Base-by-base conservation (phyloP, 2,797 vertebrate species). In the Synanceia verrucosa region DNA sequence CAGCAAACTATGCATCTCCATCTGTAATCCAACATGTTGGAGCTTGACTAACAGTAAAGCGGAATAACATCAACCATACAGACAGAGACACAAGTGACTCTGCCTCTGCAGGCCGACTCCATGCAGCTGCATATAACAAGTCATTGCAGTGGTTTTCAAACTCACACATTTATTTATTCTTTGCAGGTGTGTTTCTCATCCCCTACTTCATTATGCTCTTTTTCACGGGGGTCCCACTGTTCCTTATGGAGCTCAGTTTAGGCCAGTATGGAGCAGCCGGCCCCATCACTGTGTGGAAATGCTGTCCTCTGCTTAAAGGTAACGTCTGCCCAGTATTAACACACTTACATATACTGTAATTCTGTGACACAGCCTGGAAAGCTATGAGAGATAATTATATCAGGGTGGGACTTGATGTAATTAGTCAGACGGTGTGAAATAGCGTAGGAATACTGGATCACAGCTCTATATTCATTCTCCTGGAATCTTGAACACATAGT, bases 231-330 rank as follows among this genome's bases (percentile, higher is more conserved):
- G 92, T 96, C 24, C 95, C 96, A 0, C 94, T 96, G 51, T 96
- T 96, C 86, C 94, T 97, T 59, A 95, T 96, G 96, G 96, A 96
- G 93, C 92, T 96, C 65, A 96, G 95, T 73, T 86, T 96, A 34
- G 96, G 96, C 23, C 96, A 96, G 83, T 96, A 95, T 0, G 94
- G 95, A 33, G 94, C 94, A 0, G 89, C 94, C 0, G 96, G 95
- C 1, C 94, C 95, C 33, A 92, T 96, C 88, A 91, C 92, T 0
- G 94, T 96, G 77, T 96, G 95, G 96, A 96, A 96, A 74, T 96
- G 95, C 84, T 96, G 95, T 79, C 95, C 95, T 1, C 89, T 97
- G 18, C 93, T 96, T 47, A 96, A 94, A 96, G 95, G 95, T 96
- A 87, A 78, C 11, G 9, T 63, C 8, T 31, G 11, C 14, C 13